These are phyloP conservation scores for Alosa sapidissima DNA, from an alignment of 2,797 vertebrate genomes.

Conservation along the genomic window DNA sequence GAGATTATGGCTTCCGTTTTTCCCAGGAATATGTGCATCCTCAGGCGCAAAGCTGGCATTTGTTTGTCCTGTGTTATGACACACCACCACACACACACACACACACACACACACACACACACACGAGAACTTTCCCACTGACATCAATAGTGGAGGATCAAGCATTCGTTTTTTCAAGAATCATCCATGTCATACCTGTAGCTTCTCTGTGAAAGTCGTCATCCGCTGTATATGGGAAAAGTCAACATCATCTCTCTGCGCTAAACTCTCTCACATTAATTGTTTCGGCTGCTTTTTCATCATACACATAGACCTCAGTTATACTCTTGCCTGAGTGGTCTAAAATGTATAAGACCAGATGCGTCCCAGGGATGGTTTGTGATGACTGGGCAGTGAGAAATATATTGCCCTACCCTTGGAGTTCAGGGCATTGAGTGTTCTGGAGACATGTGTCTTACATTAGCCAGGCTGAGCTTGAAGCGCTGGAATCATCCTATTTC, in stretches of 20 bases:
- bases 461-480: not conserved
- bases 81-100: not conserved
- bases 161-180: conserved; percentile 23
- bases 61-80: conserved; percentile 40
- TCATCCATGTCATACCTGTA: conserved; percentile 27
- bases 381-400: not conserved
- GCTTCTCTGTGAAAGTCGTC: conserved; percentile 3
- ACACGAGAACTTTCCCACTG: conserved; percentile 31
- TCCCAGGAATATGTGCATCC: conserved; percentile 49
- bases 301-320: not conserved
- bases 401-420: not conserved
- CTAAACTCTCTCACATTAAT: not conserved
- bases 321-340: not conserved
- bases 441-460: conserved; percentile 9
- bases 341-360: not conserved
- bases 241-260: not conserved
- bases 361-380: not conserved
- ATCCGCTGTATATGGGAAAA: not conserved
- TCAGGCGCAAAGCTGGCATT: conserved; percentile 35
- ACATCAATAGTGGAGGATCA: conserved; percentile 3
- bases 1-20: conserved; percentile 58
- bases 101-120: not conserved
- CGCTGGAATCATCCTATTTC: conserved; percentile 17
- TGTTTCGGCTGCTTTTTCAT: not conserved
- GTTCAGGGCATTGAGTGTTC: not conserved